These are phyloP conservation scores for Sialis lutaria DNA, from an alignment of 2,888 invertebrate species.

Conservation along the genomic window DNA sequence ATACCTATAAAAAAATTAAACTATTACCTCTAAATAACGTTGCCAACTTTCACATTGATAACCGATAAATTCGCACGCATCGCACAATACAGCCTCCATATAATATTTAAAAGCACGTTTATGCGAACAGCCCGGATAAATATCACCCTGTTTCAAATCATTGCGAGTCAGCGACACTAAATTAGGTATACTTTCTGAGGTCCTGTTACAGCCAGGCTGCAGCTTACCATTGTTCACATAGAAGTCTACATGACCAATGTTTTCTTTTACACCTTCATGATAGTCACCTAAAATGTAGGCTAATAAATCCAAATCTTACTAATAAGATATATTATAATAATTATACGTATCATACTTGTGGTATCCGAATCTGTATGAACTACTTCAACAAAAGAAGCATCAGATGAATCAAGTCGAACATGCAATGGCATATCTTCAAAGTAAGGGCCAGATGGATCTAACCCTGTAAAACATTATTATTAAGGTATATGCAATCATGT, in stretches of 20 bases:
- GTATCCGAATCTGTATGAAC: slow-evolving; percentile 32
- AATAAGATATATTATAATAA: neutral
- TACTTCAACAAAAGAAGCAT: slow-evolving; percentile 38
- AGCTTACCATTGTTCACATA: slow-evolving; percentile 21
- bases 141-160: slow-evolving; percentile 18
- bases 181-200: slow-evolving; percentile 12
- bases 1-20: too few relatives aligned
- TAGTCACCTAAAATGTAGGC: slow-evolving; percentile 11
- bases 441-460: slow-evolving; percentile 40
- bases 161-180: slow-evolving; percentile 17
- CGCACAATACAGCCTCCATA: slow-evolving; percentile 20
- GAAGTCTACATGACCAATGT: slow-evolving; percentile 25
- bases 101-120: slow-evolving; percentile 26
- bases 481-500: neutral
- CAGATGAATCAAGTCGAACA: slow-evolving; percentile 31
- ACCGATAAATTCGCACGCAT: slow-evolving; percentile 23
- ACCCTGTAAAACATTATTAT: slow-evolving; percentile 19
- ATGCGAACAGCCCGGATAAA: slow-evolving; percentile 25
- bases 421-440: slow-evolving; percentile 31
- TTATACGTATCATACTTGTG: slow-evolving; percentile 11
- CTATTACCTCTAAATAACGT: too few relatives aligned
- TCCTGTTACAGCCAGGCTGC: slow-evolving; percentile 23
- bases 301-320: too few relatives aligned
- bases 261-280: slow-evolving; percentile 21
- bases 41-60: slow-evolving; percentile 17